Evolutionary conservation across 2,888 invertebrate species (phyloP).

Genomic region (Sthenelais limicola): DNA sequence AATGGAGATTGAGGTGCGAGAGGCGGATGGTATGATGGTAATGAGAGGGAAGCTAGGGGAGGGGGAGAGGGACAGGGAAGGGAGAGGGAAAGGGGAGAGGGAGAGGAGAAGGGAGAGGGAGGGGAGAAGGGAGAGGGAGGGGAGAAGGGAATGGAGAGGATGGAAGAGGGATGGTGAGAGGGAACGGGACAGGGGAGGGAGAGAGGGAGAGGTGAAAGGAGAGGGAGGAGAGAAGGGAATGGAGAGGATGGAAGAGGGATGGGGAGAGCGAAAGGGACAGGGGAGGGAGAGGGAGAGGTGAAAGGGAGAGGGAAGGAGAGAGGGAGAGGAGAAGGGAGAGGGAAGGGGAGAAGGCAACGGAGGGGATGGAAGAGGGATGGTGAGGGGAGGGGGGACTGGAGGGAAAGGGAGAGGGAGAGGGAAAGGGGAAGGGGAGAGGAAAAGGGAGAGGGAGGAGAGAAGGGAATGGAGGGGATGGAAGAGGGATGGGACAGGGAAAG

Average conservation of each 20-base stretch:
- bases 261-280: not conserved
- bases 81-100: not conserved
- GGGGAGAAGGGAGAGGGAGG: not conserved
- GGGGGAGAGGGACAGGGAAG: not conserved
- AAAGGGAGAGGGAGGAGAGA: not conserved
- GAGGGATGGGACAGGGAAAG: conserved; percentile 6
- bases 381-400: not conserved
- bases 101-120: not conserved
- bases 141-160: not conserved
- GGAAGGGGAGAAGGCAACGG: not conserved
- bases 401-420: not conserved
- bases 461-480: not conserved
- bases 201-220: not conserved
- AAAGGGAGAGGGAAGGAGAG: not conserved
- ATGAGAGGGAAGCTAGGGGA: not conserved
- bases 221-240: not conserved
- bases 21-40: not conserved
- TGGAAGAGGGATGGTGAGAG: not conserved
- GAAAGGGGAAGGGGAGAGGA: not conserved
- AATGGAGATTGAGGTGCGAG: not conserved
- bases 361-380: not conserved
- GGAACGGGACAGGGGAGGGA: not conserved
- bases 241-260: not conserved
- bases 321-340: not conserved
- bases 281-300: not conserved